phyloP scores from a whole-genome alignment of 2,797 vertebrate genomes.

The Pristis pectinata region DNA sequence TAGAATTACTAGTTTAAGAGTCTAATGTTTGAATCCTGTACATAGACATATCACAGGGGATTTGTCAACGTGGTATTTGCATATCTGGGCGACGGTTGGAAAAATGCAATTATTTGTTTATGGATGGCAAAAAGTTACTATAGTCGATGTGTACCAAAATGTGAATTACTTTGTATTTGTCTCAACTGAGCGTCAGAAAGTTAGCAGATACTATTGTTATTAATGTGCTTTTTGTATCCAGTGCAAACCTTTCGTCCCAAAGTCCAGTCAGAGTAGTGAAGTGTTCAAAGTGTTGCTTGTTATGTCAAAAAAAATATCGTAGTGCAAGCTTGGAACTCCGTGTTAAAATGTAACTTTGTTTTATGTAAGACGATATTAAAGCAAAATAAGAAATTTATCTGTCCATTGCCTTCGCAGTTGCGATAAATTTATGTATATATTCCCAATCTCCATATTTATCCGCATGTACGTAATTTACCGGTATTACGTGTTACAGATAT shows the following conservation, averaged over 20 bases:
- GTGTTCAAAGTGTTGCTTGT: slow-evolving; percentile 91
- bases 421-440: slow-evolving; percentile 96
- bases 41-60: slow-evolving; percentile 89
- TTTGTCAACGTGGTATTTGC: slow-evolving; percentile 93
- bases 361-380: slow-evolving; percentile 99
- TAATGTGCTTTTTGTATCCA: slow-evolving; percentile 99
- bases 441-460: slow-evolving; percentile 99
- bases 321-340: slow-evolving; percentile 98
- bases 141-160: slow-evolving; percentile 99
- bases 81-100: slow-evolving; percentile 81
- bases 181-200: slow-evolving; percentile 77
- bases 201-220: slow-evolving; percentile 97
- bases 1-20: slow-evolving; percentile 82
- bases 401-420: slow-evolving; percentile 92
- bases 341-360: slow-evolving; percentile 94
- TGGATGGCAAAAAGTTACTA: slow-evolving; percentile 91
- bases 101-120: slow-evolving; percentile 87
- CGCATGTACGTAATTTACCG: slow-evolving; percentile 91
- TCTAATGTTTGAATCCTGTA: slow-evolving; percentile 98
- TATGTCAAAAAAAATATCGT: slow-evolving; percentile 95
- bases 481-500: slow-evolving; percentile 96
- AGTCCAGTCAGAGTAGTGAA: slow-evolving; percentile 99
- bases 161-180: slow-evolving; percentile 99
- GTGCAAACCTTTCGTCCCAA: slow-evolving; percentile 97
- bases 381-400: slow-evolving; percentile 76